These are phyloP conservation scores for Oreonectes daqikongensis DNA, from an alignment of 2,797 vertebrate genomes.

Conservation along the genomic window DNA sequence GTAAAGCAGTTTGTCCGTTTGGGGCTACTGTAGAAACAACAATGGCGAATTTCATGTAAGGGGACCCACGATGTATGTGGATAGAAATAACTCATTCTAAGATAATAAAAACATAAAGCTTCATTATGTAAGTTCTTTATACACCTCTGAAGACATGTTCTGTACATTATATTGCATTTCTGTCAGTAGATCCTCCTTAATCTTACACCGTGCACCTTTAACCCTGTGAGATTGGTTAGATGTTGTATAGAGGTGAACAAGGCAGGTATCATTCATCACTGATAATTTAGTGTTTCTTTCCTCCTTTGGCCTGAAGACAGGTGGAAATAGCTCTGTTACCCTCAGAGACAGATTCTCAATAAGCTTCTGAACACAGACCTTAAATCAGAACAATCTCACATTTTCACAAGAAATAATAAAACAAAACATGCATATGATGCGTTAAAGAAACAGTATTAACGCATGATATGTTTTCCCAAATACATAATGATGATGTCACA, in stretches of 20 bases:
- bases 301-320: slow-evolving; percentile 3
- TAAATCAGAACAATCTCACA: background rate
- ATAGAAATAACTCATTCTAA: too few relatives aligned
- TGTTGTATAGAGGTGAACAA: background rate
- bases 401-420: slow-evolving; percentile 2
- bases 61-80: too few relatives aligned
- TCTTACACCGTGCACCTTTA: too few relatives aligned
- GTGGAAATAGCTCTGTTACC: slow-evolving; percentile 1
- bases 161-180: too few relatives aligned
- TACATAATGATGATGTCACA: slow-evolving; percentile 23
- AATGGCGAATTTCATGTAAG: too few relatives aligned
- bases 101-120: too few relatives aligned
- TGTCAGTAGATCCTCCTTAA: too few relatives aligned
- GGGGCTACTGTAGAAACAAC: too few relatives aligned
- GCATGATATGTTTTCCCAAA: background rate
- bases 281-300: background rate
- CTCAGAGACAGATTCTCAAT: slow-evolving; percentile 16
- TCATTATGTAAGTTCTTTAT: too few relatives aligned
- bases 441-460: background rate
- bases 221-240: background rate
- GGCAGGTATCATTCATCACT: slow-evolving; percentile 15
- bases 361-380: slow-evolving; percentile 19
- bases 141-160: too few relatives aligned
- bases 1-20: too few relatives aligned
- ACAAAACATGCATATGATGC: background rate